Evolutionary conservation across 2,888 invertebrate species (phyloP), one percentile per base, ranked within the genome.

Genomic region (Agrochola macilenta): DNA sequence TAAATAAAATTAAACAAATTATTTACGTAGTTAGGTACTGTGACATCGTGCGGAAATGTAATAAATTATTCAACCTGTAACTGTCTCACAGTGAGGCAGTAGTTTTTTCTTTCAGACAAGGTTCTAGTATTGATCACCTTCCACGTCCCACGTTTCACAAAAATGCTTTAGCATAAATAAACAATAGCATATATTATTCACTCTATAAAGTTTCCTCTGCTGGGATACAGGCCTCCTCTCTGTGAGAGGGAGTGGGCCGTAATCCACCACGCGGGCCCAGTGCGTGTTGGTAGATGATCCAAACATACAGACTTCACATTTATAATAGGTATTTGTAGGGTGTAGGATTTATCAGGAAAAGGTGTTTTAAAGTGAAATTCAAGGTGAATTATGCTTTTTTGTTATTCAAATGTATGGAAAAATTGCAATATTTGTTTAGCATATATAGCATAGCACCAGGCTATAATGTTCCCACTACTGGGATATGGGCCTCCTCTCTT

Each of bases 341-440:
- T 35, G 23, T 46, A 20, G 26, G 4, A 49, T 49, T 14, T 49
- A 30, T 12, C 5, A 20, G 20, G 26, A 68, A 52, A 52, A 30
- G 9, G 26, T 43, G 9, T 17, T 43, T 43, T 26, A 26, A 11
- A 11, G 26, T 12, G 20, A 2, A 49, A 30, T 30, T 49, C 2
- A 30, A 61, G 23, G 35, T 35, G 14, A 17, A 30, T 60, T 43
- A 26, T 26, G 26, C n/a, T 30, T 76, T 79, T 57, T 35, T 5
- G n/a, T 60, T 60, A 63, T 61, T 23, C 0, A 14, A 46, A 57
- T 35, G 0, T 43, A 58, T 26, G 5, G 5, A 23, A 58, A 76
- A 69, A 35, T 23, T 43, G n/a, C 23, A 64, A 2, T 20, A 35
- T 82, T 72, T 63, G 11, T 75, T 70, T 70, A 79, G 7, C 39